Conservation (phyloP, 1,140 invertebrate species). For the Lepeophtheirus salmonis region DNA sequence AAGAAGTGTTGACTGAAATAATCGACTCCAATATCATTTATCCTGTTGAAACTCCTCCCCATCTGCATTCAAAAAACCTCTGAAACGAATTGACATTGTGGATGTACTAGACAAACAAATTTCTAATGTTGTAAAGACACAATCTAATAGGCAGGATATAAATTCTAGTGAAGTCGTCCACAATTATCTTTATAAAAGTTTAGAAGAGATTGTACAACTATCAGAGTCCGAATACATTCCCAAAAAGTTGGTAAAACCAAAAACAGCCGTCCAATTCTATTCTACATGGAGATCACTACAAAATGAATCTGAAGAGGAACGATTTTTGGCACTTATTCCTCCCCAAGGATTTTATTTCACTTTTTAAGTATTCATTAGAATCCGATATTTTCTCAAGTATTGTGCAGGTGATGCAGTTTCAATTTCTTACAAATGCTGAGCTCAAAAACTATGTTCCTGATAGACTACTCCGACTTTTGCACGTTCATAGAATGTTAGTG, state of each 20-base stretch:
- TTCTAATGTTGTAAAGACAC: neutral
- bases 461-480: no score
- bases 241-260: no score
- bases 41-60: neutral
- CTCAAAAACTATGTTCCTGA: no score
- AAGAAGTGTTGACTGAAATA: conserved; percentile 21
- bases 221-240: no score
- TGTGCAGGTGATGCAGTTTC: no score
- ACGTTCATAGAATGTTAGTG: no score
- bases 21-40: conserved; percentile 17
- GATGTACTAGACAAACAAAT: neutral
- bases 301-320: neutral
- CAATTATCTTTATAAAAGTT: neutral
- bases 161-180: neutral
- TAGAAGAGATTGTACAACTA: neutral
- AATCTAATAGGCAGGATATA: no score
- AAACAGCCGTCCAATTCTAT: conserved; percentile 18
- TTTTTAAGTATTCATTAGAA: conserved; percentile 8
- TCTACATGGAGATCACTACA: conserved; percentile 14
- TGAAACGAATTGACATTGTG: neutral
- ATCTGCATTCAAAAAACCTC: neutral
- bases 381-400: neutral
- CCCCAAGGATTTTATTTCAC: neutral
- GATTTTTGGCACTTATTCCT: neutral
- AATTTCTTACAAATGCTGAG: no score